These are phyloP conservation scores for Uloborus plumipes DNA, from an alignment of 2,888 invertebrate genomes.

Conservation along the genomic window DNA sequence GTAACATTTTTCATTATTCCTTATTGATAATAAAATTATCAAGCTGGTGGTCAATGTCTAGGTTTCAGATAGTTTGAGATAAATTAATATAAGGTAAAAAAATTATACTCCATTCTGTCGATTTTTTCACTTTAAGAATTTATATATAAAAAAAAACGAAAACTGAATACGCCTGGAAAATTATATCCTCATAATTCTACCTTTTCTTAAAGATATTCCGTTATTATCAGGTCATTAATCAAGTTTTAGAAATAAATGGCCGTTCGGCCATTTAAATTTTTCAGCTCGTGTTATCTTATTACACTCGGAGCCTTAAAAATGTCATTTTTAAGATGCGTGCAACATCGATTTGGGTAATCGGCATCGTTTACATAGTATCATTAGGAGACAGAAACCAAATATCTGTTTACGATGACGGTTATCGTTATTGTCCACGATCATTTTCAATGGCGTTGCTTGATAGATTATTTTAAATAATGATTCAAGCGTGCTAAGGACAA, in stretches of 20 bases:
- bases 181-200: slow-evolving; percentile 17
- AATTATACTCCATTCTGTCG: neutral
- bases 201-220: slow-evolving; percentile 12
- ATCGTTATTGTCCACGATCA: too few species aligned
- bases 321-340: too few species aligned
- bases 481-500: too few species aligned
- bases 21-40: slow-evolving; percentile 38
- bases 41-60: slow-evolving; percentile 17
- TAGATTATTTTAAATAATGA: too few species aligned
- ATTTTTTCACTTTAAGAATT: neutral
- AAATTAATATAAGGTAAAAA: too few species aligned
- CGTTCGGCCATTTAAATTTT: slow-evolving; percentile 28
- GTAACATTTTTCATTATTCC: slow-evolving; percentile 40
- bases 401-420: too few species aligned
- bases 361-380: neutral
- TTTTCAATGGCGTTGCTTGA: too few species aligned
- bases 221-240: slow-evolving; percentile 33
- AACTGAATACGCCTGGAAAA: neutral
- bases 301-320: slow-evolving; percentile 6
- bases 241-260: slow-evolving; percentile 40
- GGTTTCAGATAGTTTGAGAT: too few species aligned
- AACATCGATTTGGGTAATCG: slow-evolving; percentile 7
- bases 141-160: neutral
- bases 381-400: neutral
- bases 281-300: slow-evolving; percentile 17